A percentile compares a stretch with the other conserved stretches of the same genome.
These are phyloP conservation scores for Diplosoma virens DNA, from an alignment of 23 tunicate species.

Conservation along the genomic window DNA sequence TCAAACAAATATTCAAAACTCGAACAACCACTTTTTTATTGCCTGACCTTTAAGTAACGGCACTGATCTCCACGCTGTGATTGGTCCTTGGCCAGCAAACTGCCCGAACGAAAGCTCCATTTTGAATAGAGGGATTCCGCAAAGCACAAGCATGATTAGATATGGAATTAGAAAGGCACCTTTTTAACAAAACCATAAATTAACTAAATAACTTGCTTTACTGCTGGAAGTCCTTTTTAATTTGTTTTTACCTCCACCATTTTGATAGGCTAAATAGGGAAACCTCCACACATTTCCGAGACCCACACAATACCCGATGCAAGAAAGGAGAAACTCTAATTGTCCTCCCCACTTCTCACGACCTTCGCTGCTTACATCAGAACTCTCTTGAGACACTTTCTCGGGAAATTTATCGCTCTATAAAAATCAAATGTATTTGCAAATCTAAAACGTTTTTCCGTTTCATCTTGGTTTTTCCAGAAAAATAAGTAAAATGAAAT, in stretches of 20 bases:
- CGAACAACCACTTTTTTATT: too few species aligned
- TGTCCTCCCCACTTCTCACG: conserved; percentile 93
- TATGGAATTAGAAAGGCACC: conserved; percentile 98
- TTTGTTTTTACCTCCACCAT: conserved; percentile 79
- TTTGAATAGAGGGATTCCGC: conserved; percentile 94
- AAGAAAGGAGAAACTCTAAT: conserved; percentile 88
- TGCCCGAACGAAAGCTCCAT: conserved; percentile 97
- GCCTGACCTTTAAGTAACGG: conserved; percentile 95
- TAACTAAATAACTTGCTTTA: neutral
- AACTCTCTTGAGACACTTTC: too few species aligned
- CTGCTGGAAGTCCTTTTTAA: neutral
- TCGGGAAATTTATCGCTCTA: too few species aligned
- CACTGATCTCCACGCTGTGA: conserved; percentile 91
- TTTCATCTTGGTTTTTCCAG: too few species aligned
- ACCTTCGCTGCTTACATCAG: conserved; percentile 22
- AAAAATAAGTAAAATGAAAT: too few species aligned
- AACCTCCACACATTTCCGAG: conserved; percentile 98
- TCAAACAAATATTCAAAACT: too few species aligned
- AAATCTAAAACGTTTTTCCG: too few species aligned
- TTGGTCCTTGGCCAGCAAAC: conserved; percentile 84
- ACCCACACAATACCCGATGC: conserved; percentile 98
- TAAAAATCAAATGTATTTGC: too few species aligned
- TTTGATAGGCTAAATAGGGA: conserved; percentile 90
- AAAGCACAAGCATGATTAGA: conserved; percentile 86
- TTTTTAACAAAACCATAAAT: conserved; percentile 7